These are phyloP conservation scores for Syngnathus scovelli DNA, from an alignment of 2,113 vertebrate genomes.

Conservation along the genomic window DNA sequence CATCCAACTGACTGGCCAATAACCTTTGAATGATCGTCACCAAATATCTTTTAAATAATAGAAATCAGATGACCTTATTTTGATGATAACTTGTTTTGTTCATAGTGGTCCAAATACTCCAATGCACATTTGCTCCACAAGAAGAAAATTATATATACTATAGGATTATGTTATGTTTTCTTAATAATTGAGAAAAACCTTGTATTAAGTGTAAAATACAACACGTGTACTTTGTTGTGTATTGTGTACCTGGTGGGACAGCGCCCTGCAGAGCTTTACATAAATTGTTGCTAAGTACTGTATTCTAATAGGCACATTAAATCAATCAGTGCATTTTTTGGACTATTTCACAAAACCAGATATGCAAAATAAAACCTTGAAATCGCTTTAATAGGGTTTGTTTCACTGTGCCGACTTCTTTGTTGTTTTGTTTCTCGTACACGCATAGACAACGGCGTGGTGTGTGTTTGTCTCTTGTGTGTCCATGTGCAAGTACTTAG, in stretches of 20 bases:
- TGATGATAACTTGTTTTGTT: too few species aligned
- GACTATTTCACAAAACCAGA: slow-evolving; percentile 45
- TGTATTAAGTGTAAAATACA: background rate
- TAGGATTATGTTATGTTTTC: too few species aligned
- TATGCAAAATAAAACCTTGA: slow-evolving; percentile 47
- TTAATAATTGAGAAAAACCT: background rate
- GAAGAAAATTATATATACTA: too few species aligned
- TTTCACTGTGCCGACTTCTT: slow-evolving; percentile 40
- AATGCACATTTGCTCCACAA: too few species aligned
- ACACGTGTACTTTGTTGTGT: too few species aligned
- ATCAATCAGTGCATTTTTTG: slow-evolving; percentile 16
- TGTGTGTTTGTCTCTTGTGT: slow-evolving; percentile 40
- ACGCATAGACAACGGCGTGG: slow-evolving; percentile 12
- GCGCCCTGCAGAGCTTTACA: background rate
- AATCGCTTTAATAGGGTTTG: slow-evolving; percentile 62
- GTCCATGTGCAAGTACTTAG: slow-evolving; percentile 56
- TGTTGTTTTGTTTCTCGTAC: slow-evolving; percentile 34
- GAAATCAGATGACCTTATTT: too few species aligned
- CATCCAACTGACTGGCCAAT: slow-evolving; percentile 62
- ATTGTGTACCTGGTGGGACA: background rate
- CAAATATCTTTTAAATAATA: too few species aligned
- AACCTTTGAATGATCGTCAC: slow-evolving; percentile 30
- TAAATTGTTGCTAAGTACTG: slow-evolving; percentile 29
- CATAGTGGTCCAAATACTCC: too few species aligned
- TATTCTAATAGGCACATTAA: slow-evolving; percentile 41